Conservation (phyloP, 2,888 invertebrate genomes). For the Gryllus longicercus region DNA sequence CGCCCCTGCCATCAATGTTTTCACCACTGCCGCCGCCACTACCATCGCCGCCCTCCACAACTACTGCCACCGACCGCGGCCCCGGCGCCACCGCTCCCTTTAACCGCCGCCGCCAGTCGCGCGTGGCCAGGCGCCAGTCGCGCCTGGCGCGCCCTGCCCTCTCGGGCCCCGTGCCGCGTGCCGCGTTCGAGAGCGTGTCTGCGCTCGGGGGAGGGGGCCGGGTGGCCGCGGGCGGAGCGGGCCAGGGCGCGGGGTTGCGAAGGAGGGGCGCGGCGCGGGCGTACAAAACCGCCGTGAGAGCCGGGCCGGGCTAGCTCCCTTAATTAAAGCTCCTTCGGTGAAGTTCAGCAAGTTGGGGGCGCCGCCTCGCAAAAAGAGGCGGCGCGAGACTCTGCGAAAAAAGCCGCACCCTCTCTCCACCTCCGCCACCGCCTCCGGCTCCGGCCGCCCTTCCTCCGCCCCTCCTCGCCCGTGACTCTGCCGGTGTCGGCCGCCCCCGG, state of each 20-base stretch:
- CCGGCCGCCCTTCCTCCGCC: background rate
- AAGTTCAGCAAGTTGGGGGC: background rate
- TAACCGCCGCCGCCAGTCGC: no score
- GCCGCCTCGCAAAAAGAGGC: background rate
- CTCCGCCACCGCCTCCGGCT: background rate
- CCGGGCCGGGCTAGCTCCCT: background rate
- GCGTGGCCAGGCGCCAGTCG: no score
- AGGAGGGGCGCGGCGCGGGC: background rate
- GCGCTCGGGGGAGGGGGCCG: background rate
- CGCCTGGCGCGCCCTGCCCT: background rate
- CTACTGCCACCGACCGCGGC: no score
- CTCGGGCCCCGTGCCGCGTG: background rate
- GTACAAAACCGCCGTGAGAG: slow-evolving; percentile 8
- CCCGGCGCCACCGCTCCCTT: no score
- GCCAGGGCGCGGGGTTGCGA: background rate
- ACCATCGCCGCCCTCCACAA: no score
- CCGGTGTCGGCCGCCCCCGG: no score
- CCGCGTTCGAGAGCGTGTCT: background rate
- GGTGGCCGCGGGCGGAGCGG: background rate
- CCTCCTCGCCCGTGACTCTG: background rate
- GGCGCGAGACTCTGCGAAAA: background rate
- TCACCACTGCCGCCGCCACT: no score
- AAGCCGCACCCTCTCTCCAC: background rate
- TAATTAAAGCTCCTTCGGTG: background rate
- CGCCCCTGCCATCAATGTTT: no score